phyloP scores from a whole-genome alignment of 2,113 vertebrate species.

The Chelonoidis abingdonii region DNA sequence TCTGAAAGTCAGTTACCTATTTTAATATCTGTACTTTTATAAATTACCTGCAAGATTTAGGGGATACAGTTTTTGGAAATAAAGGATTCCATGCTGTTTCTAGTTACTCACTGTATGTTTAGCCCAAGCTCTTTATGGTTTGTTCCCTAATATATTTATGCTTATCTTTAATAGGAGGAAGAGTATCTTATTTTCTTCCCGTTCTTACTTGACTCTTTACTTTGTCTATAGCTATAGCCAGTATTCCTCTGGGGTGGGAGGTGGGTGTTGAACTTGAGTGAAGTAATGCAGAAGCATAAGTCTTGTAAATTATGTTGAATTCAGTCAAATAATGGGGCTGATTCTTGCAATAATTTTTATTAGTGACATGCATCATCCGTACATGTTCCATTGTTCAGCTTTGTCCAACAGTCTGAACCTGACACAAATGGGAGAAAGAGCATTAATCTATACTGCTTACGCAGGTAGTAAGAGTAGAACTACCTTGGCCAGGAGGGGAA shows the following conservation, averaged over 20 bases:
- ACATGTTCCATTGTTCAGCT: constrained; percentile 1
- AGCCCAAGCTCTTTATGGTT: not conserved
- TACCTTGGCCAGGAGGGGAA: constrained; percentile 22
- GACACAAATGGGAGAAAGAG: not conserved
- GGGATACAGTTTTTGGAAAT: constrained; percentile 3
- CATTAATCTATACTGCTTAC: constrained; percentile 19
- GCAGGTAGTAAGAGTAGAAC: not conserved
- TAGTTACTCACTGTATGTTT: constrained; percentile 48
- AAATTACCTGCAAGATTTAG: not conserved
- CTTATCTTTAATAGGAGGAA: constrained; percentile 7
- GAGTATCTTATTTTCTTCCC: constrained; percentile 13
- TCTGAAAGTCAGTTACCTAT: constrained; percentile 17
- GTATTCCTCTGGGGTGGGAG: not conserved
- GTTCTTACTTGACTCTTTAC: not conserved
- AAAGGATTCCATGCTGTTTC: not conserved
- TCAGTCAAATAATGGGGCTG: not conserved
- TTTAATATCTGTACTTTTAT: not conserved
- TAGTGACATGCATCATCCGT: not conserved
- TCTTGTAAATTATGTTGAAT: not conserved
- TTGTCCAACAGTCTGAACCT: not conserved
- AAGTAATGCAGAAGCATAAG: not conserved
- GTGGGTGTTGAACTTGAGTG: not conserved
- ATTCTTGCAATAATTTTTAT: not conserved
- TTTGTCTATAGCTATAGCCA: not conserved
- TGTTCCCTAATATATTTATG: not conserved